phyloP scores from a whole-genome alignment of 2,797 vertebrate species.

The Chrosomus eos region DNA sequence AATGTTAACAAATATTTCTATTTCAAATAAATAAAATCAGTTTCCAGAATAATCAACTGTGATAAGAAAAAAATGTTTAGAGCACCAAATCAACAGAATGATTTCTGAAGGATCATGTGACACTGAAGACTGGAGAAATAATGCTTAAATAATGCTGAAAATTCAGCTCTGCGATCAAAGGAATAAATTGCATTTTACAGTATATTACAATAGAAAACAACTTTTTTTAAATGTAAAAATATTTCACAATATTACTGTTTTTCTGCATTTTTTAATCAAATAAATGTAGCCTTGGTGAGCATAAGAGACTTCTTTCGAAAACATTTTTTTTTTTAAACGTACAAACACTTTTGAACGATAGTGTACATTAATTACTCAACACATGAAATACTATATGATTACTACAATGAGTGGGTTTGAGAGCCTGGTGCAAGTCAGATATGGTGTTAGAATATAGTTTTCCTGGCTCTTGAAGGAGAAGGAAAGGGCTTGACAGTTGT shows the following conservation, averaged over 20 bases:
- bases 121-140: too few species aligned
- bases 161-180: background rate
- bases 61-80: too few species aligned
- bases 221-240: background rate
- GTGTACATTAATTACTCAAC: background rate
- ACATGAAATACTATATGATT: background rate
- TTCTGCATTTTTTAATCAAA: background rate
- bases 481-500: constrained; percentile 27
- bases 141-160: too few species aligned
- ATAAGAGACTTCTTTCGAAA: background rate
- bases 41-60: too few species aligned
- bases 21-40: background rate
- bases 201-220: background rate
- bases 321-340: background rate
- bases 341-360: background rate
- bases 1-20: background rate
- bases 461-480: background rate
- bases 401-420: background rate
- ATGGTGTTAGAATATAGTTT: background rate
- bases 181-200: background rate
- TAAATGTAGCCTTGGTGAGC: background rate
- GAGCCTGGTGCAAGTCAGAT: background rate
- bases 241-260: background rate
- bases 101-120: too few species aligned
- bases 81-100: background rate